Base-by-base conservation (phyloP, 2,797 vertebrate species). In the Gadopsis bispinosus region DNA sequence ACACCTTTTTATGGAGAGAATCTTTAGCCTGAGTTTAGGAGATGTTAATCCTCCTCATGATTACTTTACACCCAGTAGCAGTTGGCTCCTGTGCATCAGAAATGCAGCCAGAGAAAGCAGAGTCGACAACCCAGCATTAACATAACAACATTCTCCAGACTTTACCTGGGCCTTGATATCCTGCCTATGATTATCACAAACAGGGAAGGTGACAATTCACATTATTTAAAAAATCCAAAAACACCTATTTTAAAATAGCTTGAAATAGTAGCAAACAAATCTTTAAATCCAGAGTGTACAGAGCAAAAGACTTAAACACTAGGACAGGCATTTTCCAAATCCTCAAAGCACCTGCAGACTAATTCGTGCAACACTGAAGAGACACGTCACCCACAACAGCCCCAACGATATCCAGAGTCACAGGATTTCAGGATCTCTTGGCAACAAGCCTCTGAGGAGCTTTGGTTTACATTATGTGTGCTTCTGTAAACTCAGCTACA, bases 261-360 rank as follows among this genome's bases (percentile, higher is more conserved):
- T 69, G 51, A 71, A 20, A 71, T 67, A 51, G 59, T 69, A 37
- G 51, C 47, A 68, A 73, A 72, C 71, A 72, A 26, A 35, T 3
- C 20, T 64, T 80, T 54, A 81, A 77, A 69, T 64, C 63, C 17
- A 47, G n/a, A 72, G 33, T 53, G 20, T n/a, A 59, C 39, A 58
- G 41, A 64, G 6, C 39, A 73, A 37, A 43, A 50, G 14, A 58
- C 54, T 69, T 7, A 72, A 75, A 69, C 64, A 79, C 20, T 39
- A 43, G 51, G 61, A 62, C 43, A 68, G 53, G 39, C 73, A 65
- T 81, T 83, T 77, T 87, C 43, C 53, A 88, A 87, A 85, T 87
- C 67, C 73, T 86, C 72, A 70, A 84, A 82, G 80, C 75, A 81
- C 73, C 66, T 61, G 47, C 76, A 75, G 54, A 68, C 64, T 81